Base-by-base conservation (phyloP, 1,140 invertebrate genomes). In the Drosophila busckii region DNA sequence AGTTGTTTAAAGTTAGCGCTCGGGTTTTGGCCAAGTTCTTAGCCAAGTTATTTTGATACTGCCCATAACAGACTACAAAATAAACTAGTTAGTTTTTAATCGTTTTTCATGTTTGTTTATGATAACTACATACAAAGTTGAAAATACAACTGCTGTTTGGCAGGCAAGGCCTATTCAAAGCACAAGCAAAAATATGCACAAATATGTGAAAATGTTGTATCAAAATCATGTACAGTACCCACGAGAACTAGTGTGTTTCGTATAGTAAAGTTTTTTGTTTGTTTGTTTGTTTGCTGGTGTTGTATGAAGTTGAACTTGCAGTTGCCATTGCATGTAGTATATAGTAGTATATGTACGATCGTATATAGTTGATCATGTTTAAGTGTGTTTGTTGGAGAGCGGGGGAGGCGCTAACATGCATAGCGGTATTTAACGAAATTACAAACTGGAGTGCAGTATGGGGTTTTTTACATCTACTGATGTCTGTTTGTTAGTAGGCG, bases 1-100 rank as follows among this genome's bases (percentile, higher is more conserved):
- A 80, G 64, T 82, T 70, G 49, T 71, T 45, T 82, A 73, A 59
- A 53, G 80, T 82, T 84, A 83, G 66, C 65, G 23, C 58, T 78
- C 31, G 59, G 59, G 53, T 67, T 64, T 52, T 50, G n/a, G 68
- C 41, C 55, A 75, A 34, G 28, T 50, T 50, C 42, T 78, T 35
- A 61, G 35, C 48, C 45, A 38, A 45, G 41, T 35, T 44, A n/a
- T 42, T 12, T 32, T 52, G 19, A 32, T 44, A 31, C 53, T 52
- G 48, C 38, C 48, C 34, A 40, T 20, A 35, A 35, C 69, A 50
- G 64, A 69, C 61, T 80, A 69, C 29, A 65, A 25, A 75, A 56
- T 54, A 70, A 66, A 16, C 29, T 66, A n/a, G n/a, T 34, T 41
- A 55, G 46, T 45, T 61, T 50, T 34, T 42, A 58, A n/a, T n/a